A percentile compares a stretch with the other conserved stretches of the same genome.
phyloP scores from a whole-genome alignment of 2,113 vertebrate species.

The Daphoenositta chrysoptera region DNA sequence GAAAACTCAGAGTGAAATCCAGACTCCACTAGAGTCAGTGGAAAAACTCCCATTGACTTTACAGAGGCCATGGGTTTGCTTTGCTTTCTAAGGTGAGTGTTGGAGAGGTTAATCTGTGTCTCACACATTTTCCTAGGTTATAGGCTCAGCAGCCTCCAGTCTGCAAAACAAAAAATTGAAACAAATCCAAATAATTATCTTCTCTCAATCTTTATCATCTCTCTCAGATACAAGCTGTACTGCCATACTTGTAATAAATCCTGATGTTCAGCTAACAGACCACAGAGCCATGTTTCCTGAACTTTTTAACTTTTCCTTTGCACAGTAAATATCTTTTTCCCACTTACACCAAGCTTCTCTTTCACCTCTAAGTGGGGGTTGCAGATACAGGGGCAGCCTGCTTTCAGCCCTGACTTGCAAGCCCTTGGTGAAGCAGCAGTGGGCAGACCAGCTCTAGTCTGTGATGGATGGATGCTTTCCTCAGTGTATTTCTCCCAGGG shows the following conservation, averaged over 20 bases:
- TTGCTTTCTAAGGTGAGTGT: not conserved
- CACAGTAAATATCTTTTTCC: not conserved
- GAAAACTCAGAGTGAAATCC: not conserved
- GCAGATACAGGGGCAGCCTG: not conserved
- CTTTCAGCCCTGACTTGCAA: not conserved
- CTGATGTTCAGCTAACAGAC: not conserved
- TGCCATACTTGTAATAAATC: not conserved
- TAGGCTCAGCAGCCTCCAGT: not conserved
- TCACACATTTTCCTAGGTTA: not conserved
- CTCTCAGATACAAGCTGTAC: not conserved
- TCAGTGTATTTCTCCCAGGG: not conserved
- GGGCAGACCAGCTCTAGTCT: not conserved
- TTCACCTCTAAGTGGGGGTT: not conserved
- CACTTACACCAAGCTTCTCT: not conserved
- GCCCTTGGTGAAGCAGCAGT: not conserved
- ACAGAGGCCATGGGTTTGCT: not conserved
- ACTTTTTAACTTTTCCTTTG: not conserved
- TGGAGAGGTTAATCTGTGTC: not conserved
- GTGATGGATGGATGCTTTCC: not conserved
- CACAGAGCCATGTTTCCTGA: not conserved
- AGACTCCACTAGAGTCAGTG: not conserved
- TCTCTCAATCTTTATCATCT: not conserved
- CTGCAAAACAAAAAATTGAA: not conserved
- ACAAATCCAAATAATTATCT: not conserved
- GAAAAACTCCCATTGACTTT: not conserved